These are phyloP conservation scores for Pelusios castaneus DNA, from an alignment of 2,113 vertebrate species.

Conservation along the genomic window DNA sequence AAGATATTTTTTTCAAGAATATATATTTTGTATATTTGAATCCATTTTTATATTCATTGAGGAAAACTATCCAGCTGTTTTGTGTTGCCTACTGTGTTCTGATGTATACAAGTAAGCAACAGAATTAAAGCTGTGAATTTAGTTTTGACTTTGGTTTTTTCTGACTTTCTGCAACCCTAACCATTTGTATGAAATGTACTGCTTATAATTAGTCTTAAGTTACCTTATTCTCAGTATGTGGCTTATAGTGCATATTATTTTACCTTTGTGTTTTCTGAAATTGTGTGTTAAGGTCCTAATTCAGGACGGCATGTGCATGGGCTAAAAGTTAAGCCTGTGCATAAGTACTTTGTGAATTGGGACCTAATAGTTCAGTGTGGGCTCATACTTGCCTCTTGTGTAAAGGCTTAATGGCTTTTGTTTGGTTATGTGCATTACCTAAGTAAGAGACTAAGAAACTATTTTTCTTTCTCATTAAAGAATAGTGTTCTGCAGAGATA, in stretches of 20 bases:
- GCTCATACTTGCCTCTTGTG: background rate
- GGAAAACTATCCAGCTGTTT: background rate
- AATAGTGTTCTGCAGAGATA: background rate
- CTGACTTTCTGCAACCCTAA: background rate
- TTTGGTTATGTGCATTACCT: background rate
- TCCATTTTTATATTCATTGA: background rate
- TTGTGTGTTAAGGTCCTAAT: background rate
- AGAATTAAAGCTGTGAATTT: background rate
- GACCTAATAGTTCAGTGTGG: rapidly evolving
- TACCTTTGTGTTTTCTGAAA: background rate
- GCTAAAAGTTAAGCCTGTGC: background rate
- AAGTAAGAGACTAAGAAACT: background rate
- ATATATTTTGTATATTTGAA: background rate
- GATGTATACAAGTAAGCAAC: background rate
- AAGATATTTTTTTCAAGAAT: too few relatives aligned
- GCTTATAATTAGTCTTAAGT: background rate
- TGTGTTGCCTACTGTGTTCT: background rate
- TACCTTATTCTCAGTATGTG: too few relatives aligned
- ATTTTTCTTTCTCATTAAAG: background rate
- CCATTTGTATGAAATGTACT: background rate
- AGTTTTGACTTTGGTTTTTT: background rate
- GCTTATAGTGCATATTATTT: too few relatives aligned
- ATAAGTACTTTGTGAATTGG: background rate
- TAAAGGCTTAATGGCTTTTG: background rate
- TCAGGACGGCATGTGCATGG: background rate